Base-by-base conservation (phyloP, 2,888 invertebrate genomes). In the Mimumesa dahlbomi region DNA sequence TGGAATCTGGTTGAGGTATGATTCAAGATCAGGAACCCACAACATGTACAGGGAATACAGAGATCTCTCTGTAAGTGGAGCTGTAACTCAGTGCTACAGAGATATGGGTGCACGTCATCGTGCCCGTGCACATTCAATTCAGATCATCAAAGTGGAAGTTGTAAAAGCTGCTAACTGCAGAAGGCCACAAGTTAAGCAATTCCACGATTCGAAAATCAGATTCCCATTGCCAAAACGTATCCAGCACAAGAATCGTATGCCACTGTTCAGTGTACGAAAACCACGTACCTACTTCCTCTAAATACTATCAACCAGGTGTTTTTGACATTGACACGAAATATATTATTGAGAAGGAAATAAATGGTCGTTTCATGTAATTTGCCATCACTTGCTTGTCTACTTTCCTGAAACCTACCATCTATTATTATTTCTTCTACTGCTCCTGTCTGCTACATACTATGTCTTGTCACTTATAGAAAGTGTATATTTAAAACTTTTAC, bases 41-140 rank as follows among this genome's bases (percentile, higher is more conserved):
- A 99, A 99, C 92, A 99, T 99, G 99, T 99, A 99, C 95, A 94
- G 98, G 78, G 99, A 99, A 91, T 99, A 99, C 92, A 94, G 99
- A 82, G 99, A 99, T 90, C 91, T 98, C 84, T 96, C 97, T 66
- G 96, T 98, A 4, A 96, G 97, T 57, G 97, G 96, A 65, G 99
- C 98, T 64, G 98, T 99, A 61, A 99, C 99, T 11, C 96, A 97
- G 90, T 98, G 98, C 91, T 99, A 99, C 91, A 94, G 98, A 62
- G 99, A 99, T 93, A 83, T 83, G 83, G 94, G 93, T 73, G 98
- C 98, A 54, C 94, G 98, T 83, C 99, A 99, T 91, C 95, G 99
- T 88, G 99, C 99, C 25, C 93, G 99, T 75, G 98, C 99, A 49
- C 98, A 98, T 89, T 95, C 98, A 14, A 99, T 99, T 84, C 93